Conservation (phyloP, 1,140 invertebrate species). For the Frieseomelitta varia region DNA sequence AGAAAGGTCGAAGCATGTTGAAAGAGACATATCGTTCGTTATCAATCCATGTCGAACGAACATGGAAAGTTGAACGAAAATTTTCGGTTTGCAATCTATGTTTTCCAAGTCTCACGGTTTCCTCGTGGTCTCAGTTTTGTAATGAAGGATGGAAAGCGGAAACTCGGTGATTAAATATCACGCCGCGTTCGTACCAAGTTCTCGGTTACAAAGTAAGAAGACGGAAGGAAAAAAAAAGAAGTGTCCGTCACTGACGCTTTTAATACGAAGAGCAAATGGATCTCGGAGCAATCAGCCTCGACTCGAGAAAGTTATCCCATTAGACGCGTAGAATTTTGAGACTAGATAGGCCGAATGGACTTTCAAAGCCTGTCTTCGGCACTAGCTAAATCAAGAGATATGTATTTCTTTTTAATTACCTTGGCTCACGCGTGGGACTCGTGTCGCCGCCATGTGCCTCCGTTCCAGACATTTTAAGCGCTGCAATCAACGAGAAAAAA, state of each 20-base stretch:
- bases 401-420: slow-evolving; percentile 65
- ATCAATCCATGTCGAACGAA: too few species aligned
- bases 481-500: slow-evolving; percentile 63
- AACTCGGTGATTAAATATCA: slow-evolving; percentile 52
- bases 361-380: background rate
- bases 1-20: background rate
- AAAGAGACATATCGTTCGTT: too few species aligned
- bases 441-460: slow-evolving; percentile 66
- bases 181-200: slow-evolving; percentile 28
- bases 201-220: background rate
- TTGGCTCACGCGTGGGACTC: slow-evolving; percentile 71
- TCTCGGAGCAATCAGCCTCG: background rate
- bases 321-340: background rate
- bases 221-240: too few species aligned
- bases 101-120: background rate
- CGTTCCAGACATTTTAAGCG: slow-evolving; percentile 69
- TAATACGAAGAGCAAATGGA: background rate
- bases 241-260: too few species aligned
- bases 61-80: background rate
- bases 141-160: background rate
- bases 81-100: background rate
- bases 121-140: background rate
- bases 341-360: background rate
- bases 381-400: slow-evolving; percentile 10
- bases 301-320: background rate